phyloP scores from a whole-genome alignment of 2,113 vertebrate species.

The Centrocercus urophasianus region DNA sequence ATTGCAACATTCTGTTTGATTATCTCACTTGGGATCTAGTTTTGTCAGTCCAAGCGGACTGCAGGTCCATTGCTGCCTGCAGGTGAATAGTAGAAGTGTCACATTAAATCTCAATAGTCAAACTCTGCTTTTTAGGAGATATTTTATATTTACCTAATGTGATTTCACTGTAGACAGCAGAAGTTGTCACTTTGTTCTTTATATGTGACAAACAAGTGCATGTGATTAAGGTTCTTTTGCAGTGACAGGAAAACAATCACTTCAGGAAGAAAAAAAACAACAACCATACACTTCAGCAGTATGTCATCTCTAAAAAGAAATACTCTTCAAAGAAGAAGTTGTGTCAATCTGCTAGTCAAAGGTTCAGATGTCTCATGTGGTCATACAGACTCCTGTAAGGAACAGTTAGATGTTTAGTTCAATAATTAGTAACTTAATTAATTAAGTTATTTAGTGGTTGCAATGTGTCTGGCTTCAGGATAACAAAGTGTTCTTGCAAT shows the following conservation, averaged over 20 bases:
- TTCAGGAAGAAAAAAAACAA: neutral
- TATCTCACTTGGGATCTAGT: neutral
- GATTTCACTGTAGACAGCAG: neutral
- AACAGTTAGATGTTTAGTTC: neutral
- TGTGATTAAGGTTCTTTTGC: neutral
- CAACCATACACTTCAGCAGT: neutral
- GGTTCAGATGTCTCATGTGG: neutral
- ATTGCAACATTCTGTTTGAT: neutral
- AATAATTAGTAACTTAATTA: conserved; percentile 22
- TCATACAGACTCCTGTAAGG: neutral
- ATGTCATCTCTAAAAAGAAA: neutral
- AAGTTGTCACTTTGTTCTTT: neutral
- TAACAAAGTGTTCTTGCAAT: neutral
- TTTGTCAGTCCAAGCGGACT: neutral
- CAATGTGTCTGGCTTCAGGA: neutral
- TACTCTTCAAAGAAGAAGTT: neutral
- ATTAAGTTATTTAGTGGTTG: neutral
- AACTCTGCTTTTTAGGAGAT: neutral
- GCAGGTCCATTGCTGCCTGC: neutral
- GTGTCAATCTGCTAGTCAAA: neutral
- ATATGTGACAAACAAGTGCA: neutral
- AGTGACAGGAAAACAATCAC: neutral
- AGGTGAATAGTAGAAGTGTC: neutral
- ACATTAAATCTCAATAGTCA: neutral
- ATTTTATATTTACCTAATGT: neutral